Percentiles rank a stretch among this genome's conserved stretches.
Evolutionary conservation across 2,888 invertebrate genomes (phyloP).

Genomic region (Leptinotarsa juncta): DNA sequence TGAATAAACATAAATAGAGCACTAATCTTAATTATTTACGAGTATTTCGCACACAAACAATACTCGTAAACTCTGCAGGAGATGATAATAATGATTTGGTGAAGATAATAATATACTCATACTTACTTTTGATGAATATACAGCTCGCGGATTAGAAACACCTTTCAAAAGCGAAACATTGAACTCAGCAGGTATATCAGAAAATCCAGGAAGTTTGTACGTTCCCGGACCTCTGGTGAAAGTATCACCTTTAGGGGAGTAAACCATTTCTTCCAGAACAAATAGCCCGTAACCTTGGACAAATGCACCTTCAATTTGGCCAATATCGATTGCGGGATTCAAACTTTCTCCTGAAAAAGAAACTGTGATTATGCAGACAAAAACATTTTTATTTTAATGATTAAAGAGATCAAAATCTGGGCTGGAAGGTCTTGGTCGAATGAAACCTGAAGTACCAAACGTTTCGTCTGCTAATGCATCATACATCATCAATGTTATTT

Average conservation of each 20-base stretch:
- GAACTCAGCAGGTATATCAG: conserved; percentile 91
- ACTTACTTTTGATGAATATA: conserved; percentile 90
- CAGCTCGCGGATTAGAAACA: conserved; percentile 89
- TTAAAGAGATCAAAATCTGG: no score
- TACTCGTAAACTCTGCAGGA: not conserved
- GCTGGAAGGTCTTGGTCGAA: no score
- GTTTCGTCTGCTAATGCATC: no score
- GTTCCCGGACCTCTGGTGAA: conserved; percentile 91
- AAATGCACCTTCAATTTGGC: conserved; percentile 96
- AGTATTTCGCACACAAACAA: not conserved
- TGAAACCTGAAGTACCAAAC: no score
- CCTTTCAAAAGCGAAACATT: conserved; percentile 93
- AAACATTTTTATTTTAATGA: no score
- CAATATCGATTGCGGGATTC: conserved; percentile 97
- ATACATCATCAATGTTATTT: no score
- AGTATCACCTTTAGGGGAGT: conserved; percentile 84
- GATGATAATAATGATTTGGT: not conserved
- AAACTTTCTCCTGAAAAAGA: conserved; percentile 77
- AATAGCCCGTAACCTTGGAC: conserved; percentile 95
- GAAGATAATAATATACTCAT: not conserved
- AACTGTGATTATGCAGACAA: no score
- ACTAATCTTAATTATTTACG: no score
- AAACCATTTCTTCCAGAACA: conserved; percentile 89
- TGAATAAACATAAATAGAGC: no score
- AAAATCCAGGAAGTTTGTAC: conserved; percentile 94